Base-by-base conservation (phyloP, 2,797 vertebrate genomes). In the Denticeps clupeoides region DNA sequence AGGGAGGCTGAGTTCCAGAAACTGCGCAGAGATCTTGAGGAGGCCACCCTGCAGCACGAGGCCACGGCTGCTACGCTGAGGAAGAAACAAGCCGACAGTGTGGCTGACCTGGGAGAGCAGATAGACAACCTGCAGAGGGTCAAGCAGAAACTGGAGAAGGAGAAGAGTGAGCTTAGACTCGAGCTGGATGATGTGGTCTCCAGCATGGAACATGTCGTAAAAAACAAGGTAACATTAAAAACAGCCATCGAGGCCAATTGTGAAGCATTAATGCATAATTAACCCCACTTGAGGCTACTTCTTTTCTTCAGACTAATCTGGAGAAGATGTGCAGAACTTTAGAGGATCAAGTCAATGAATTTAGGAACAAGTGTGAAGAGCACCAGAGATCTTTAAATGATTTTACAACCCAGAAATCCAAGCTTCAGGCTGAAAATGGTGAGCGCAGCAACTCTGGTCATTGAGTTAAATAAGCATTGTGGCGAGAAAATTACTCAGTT, bases 1-100 rank as follows among this genome's bases (percentile, higher is more conserved):
- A 70, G 87, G 0, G 89, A 95, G 63, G 71, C 85, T 0, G 90
- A 95, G 65, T 89, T 90, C 55, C 90, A 82, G 83, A 93, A 93
- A 27, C 56, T 91, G 40, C 77, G 85, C 1, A 59, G 84, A 10
- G 88, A 91, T 78, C 85, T 93, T 1, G 87, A 93, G 71, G 90
- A 92, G 79, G 71, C 90, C 61, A 93, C 87, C 13, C 72, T 94
- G 63, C 89, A 90, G 58, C 88, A 93, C 0, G 91, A 93, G 62
- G 75, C 88, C 58, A 92, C 77, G 0, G 50, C 80, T 0, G 83
- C 87, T 0, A 51, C 88, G 1, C 72, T 91, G 19, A 62, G 85
- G 21, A 95, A 92, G 78, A 91, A 93, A 78, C 88, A 93, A 0
- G 82, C 83, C 0, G 90, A 92, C 59, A 90, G 79, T 1, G 72